These are phyloP conservation scores for Scaeva pyrastri DNA, from an alignment of 2,888 invertebrate genomes.

Conservation along the genomic window DNA sequence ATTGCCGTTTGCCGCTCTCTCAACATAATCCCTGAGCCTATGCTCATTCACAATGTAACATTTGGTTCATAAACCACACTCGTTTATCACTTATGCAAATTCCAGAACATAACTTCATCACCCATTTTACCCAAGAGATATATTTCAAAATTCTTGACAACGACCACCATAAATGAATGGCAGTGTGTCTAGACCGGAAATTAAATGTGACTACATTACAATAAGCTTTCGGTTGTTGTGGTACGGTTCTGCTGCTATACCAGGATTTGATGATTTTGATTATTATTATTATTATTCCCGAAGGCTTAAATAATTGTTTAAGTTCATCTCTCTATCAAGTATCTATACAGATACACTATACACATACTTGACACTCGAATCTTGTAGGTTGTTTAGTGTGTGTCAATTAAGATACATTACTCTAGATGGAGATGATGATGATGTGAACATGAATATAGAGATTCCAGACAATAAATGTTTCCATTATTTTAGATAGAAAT, in stretches of 20 bases:
- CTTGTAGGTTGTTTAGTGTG: too few relatives aligned
- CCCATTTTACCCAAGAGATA: conserved; percentile 41
- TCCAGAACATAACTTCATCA: conserved; percentile 32
- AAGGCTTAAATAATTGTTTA: conserved; percentile 22
- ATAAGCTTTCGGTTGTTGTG: conserved; percentile 28
- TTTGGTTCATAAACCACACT: conserved; percentile 23
- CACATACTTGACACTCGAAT: not conserved
- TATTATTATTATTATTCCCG: conserved; percentile 19
- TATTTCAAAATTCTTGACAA: conserved; percentile 55
- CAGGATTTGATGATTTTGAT: conserved; percentile 36
- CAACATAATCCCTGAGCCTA: not conserved
- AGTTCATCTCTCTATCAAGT: not conserved
- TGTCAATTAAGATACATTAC: conserved; percentile 29
- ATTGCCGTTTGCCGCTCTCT: not conserved
- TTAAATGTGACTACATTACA: conserved; percentile 64
- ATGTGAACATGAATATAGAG: too few relatives aligned
- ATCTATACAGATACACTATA: too few relatives aligned
- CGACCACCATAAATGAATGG: conserved; percentile 46
- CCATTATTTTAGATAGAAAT: conserved; percentile 10
- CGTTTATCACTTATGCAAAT: conserved; percentile 42
- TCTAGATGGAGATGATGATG: not conserved
- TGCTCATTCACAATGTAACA: not conserved
- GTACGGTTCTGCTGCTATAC: not conserved
- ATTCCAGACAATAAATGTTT: not conserved
- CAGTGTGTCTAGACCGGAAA: conserved; percentile 67